Evolutionary conservation across 2,888 invertebrate genomes (phyloP), one percentile per base, ranked within the genome.

Genomic region (Eupithecia insigniata): DNA sequence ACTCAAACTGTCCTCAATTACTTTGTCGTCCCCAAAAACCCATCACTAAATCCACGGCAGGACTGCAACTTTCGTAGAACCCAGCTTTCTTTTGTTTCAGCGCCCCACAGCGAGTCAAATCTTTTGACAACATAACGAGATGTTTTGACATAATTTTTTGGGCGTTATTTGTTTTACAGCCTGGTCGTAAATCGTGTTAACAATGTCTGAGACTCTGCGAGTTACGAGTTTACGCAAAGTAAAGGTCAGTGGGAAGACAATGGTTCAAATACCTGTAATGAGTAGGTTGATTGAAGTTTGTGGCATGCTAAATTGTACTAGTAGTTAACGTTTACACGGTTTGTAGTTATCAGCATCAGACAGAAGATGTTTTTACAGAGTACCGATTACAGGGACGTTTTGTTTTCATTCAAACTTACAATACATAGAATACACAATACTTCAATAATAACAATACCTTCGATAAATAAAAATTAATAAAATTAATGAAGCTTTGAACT

Each of bases 21-120:
- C 83, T 87, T 89, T 88, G 88, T 85, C 85, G 85, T 68, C 62
- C 34, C 83, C 67, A 61, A 39, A 64, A 55, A 51, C 14, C 28
- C 43, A 34, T 36, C 7, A 69, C 66, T 55, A 43, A 12, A 72
- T n/a, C 26, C 8, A 26, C 22, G 26, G 26, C 26, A 55, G 22
- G 22, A 22, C 26, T 55, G 12, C 58, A 71, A 70, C 70, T 67
- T 75, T 61, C 65, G 70, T 60, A 68, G 62, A 76, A 58, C 61
- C 12, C 81, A 76, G 84, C 89, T 90, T 89, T 89, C 91, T 89
- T 91, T 93, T 92, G 92, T 92, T 87, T 90, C 32, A 79, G 76
- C 64, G 79, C 83, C 89, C 87, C 82, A 82, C 82, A 77, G 90
- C 86, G 92, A 83, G 80, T 78, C 88, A 81, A 92, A 92, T 90